These are phyloP conservation scores for Drosophila orena DNA, from an alignment of 1,140 invertebrate genomes.

Conservation along the genomic window DNA sequence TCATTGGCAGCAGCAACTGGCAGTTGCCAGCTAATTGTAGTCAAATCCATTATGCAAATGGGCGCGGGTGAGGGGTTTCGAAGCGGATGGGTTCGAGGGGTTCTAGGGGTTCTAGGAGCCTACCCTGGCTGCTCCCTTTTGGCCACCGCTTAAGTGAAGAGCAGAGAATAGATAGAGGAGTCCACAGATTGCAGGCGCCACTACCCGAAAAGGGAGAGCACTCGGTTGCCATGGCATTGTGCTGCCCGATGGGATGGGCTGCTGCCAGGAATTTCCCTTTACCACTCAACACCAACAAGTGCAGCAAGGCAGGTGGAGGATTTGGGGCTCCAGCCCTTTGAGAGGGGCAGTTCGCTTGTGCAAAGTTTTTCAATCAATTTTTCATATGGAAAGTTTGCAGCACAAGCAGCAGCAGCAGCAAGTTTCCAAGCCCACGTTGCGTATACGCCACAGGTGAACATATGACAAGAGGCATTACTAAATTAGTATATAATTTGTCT, in stretches of 20 bases:
- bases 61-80: neutral
- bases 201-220: slow-evolving; percentile 19
- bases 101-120: no score
- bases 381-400: slow-evolving; percentile 67
- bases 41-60: slow-evolving; percentile 70
- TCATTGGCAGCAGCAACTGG: slow-evolving; percentile 25
- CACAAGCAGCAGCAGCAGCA: slow-evolving; percentile 13
- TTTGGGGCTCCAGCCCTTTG: slow-evolving; percentile 26
- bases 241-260: slow-evolving; percentile 1
- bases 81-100: neutral
- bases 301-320: neutral
- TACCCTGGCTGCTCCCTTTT: neutral
- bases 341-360: slow-evolving; percentile 2
- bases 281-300: slow-evolving; percentile 8
- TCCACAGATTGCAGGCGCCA: slow-evolving; percentile 16
- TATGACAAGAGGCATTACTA: neutral
- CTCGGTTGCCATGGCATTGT: slow-evolving; percentile 31
- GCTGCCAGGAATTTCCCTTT: slow-evolving; percentile 27
- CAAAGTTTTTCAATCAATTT: slow-evolving; percentile 74
- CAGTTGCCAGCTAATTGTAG: slow-evolving; percentile 63
- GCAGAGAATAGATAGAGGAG: neutral
- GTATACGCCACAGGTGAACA: slow-evolving; percentile 51
- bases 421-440: slow-evolving; percentile 31
- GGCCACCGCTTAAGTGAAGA: slow-evolving; percentile 27
- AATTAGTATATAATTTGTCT: neutral